Percentiles rank a stretch among this genome's conserved stretches.
Conservation (phyloP, 2,888 invertebrate genomes). For the Thalpophila matura region DNA sequence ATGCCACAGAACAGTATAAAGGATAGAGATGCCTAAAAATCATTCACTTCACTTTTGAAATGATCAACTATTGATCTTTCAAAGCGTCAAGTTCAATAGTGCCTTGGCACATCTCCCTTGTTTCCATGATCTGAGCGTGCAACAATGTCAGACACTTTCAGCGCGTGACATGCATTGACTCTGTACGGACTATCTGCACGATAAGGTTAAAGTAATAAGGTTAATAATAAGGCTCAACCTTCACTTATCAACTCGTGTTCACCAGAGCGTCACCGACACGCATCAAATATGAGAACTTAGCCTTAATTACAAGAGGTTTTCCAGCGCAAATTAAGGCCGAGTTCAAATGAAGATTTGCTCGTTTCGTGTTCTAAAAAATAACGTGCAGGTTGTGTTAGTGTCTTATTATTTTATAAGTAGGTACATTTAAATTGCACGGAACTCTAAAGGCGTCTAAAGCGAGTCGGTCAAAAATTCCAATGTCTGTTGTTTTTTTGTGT, state of each 20-base stretch:
- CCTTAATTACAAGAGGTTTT: conserved; percentile 32
- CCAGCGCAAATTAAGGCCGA: conserved; percentile 15
- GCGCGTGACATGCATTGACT: conserved; percentile 22
- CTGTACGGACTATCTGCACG: conserved; percentile 9
- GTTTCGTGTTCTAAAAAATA: conserved; percentile 4
- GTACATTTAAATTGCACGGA: conserved; percentile 30
- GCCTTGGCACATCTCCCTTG: no score
- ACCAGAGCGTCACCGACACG: conserved; percentile 28
- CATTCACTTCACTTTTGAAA: no score
- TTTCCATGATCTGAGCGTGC: no score
- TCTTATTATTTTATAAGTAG: not conserved
- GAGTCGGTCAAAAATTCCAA: conserved; percentile 35
- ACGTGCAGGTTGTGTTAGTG: not conserved
- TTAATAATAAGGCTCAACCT: conserved; percentile 27
- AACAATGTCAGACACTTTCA: conserved; percentile 11
- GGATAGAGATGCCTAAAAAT: no score
- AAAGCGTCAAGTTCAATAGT: no score
- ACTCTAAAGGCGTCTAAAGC: conserved; percentile 22
- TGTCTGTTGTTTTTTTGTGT: conserved; percentile 38
- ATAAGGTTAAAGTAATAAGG: conserved; percentile 30
- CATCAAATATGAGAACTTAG: conserved; percentile 35
- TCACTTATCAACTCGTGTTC: conserved; percentile 14
- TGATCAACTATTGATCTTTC: no score
- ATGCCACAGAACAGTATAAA: no score
- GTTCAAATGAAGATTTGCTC: conserved; percentile 1